These are phyloP conservation scores for Semaprochilodus insignis DNA, from an alignment of 2,797 vertebrate genomes.

Conservation along the genomic window DNA sequence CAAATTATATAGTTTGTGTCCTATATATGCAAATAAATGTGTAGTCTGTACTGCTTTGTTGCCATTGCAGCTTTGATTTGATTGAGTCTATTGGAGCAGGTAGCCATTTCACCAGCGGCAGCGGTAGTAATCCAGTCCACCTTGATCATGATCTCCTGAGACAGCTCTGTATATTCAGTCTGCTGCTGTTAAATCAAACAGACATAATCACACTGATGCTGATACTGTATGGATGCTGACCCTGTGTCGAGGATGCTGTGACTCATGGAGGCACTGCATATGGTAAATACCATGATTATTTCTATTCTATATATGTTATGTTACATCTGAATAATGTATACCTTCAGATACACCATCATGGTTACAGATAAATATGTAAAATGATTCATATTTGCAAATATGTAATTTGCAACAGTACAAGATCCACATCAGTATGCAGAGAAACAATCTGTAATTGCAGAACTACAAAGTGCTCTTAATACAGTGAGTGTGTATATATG, in stretches of 20 bases:
- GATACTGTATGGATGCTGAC: not conserved
- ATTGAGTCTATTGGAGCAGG: not conserved
- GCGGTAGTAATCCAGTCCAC: not conserved
- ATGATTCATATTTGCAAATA: too few relatives aligned
- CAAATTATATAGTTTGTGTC: too few relatives aligned
- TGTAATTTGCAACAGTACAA: too few relatives aligned
- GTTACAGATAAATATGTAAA: not conserved
- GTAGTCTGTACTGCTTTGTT: not conserved
- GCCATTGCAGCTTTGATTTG: not conserved
- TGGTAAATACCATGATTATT: not conserved
- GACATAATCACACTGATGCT: not conserved
- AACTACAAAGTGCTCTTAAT: too few relatives aligned
- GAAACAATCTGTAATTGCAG: too few relatives aligned
- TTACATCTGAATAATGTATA: not conserved
- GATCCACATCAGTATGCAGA: too few relatives aligned
- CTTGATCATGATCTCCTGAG: not conserved
- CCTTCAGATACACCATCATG: not conserved
- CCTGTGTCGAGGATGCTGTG: not conserved
- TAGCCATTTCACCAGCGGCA: not conserved
- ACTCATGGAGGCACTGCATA: not conserved
- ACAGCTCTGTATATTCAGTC: slow-evolving; percentile 4
- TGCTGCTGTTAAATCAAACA: not conserved
- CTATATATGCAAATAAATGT: not conserved
- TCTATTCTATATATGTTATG: not conserved
- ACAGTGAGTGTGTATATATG: too few relatives aligned